Conservation (phyloP, 2,113 vertebrate species). For the Geococcyx californianus region DNA sequence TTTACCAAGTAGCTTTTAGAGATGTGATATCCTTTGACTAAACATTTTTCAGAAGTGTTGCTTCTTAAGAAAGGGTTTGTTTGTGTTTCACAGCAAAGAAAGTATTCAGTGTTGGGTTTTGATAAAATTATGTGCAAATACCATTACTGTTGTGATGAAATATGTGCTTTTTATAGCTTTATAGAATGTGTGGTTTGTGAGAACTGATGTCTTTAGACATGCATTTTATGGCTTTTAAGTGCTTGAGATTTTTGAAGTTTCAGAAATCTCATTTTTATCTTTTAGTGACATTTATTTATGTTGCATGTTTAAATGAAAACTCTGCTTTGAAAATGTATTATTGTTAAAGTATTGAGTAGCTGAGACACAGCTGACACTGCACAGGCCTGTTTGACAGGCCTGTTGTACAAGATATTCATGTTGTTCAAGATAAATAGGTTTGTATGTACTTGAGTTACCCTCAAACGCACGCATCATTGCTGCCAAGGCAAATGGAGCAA, state of each 20-base stretch:
- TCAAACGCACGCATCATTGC: background rate
- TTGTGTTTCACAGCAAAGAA: background rate
- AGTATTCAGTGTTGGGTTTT: background rate
- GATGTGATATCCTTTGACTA: background rate
- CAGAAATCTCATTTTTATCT: background rate
- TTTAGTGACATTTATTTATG: background rate
- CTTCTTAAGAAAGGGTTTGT: background rate
- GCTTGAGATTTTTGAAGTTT: background rate
- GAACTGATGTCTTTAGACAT: background rate
- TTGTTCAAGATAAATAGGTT: background rate
- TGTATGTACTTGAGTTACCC: background rate
- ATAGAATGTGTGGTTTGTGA: background rate
- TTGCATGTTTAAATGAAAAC: background rate
- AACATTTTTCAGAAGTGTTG: background rate
- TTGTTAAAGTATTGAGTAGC: background rate
- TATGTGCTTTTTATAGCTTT: background rate
- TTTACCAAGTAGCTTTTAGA: background rate
- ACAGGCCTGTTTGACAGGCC: background rate
- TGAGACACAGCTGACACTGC: background rate
- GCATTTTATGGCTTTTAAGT: background rate
- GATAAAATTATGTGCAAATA: background rate
- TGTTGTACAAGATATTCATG: no score
- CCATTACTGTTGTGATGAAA: background rate
- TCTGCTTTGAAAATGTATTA: background rate
- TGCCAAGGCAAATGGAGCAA: background rate